phyloP scores from a whole-genome alignment of 2,888 invertebrate species.

The Smittia sp. region DNA sequence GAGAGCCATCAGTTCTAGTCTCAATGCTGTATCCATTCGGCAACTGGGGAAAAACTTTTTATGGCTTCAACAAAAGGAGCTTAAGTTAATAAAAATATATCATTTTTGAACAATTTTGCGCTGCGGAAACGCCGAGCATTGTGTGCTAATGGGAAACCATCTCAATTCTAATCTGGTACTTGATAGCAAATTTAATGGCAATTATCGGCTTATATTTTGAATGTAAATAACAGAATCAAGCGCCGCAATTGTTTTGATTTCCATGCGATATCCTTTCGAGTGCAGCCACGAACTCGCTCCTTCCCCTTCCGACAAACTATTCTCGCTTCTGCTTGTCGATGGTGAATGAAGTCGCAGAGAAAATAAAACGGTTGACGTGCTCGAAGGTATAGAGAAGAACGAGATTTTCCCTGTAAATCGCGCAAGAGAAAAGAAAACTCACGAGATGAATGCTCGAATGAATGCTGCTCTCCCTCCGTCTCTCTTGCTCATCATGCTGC shows the following conservation, averaged over 20 bases:
- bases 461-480: background rate
- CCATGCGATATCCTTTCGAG: conserved; percentile 17
- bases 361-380: background rate
- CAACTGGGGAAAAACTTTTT: background rate
- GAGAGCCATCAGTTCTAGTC: too few species aligned
- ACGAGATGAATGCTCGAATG: conserved; percentile 1
- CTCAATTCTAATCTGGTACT: conserved; percentile 19
- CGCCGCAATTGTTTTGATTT: conserved; percentile 32
- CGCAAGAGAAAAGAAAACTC: background rate
- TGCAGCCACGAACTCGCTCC: background rate
- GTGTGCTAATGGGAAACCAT: background rate
- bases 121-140: background rate
- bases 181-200: conserved; percentile 40
- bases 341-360: background rate
- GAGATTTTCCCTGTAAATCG: background rate
- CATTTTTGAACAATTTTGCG: conserved; percentile 11
- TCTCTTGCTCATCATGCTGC: background rate
- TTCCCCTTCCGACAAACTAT: background rate
- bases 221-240: conserved; percentile 38
- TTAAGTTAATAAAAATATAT: conserved; percentile 38
- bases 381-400: conserved; percentile 2
- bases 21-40: background rate
- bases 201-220: conserved; percentile 38
- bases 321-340: background rate
- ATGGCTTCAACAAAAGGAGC: conserved; percentile 24